These are phyloP conservation scores for Nannobrachium achirus DNA, from an alignment of 2,113 vertebrate genomes.

Conservation along the genomic window DNA sequence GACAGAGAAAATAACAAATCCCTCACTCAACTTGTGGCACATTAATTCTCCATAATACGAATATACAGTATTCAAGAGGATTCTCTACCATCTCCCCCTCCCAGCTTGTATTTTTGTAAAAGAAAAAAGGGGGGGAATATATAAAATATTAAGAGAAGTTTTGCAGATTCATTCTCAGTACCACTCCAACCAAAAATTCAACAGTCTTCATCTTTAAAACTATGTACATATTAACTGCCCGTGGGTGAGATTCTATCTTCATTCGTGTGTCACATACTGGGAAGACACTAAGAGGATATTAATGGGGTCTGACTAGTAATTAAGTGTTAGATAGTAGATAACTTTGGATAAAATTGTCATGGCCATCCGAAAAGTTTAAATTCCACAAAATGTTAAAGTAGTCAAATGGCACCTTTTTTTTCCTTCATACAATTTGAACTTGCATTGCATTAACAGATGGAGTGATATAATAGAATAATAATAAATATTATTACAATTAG, in stretches of 20 bases:
- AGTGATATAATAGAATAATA: too few relatives aligned
- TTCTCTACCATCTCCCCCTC: conserved; percentile 31
- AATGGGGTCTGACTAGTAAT: too few relatives aligned
- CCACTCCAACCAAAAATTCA: conserved; percentile 57
- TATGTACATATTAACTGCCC: conserved; percentile 67
- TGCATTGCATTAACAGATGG: too few relatives aligned
- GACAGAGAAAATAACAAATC: not conserved
- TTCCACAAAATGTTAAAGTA: too few relatives aligned
- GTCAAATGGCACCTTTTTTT: too few relatives aligned
- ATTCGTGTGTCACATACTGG: conserved; percentile 45
- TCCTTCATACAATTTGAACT: too few relatives aligned
- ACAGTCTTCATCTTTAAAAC: conserved; percentile 45
- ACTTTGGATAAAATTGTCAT: too few relatives aligned
- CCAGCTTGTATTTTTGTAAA: conserved; percentile 48
- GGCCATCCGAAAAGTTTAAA: too few relatives aligned
- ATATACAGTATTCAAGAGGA: not conserved
- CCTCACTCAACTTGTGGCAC: conserved; percentile 47
- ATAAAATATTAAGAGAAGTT: conserved; percentile 72
- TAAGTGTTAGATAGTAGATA: too few relatives aligned
- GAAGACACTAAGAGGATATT: not conserved
- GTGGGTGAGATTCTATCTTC: conserved; percentile 26
- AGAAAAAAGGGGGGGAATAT: conserved; percentile 23
- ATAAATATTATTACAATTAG: too few relatives aligned
- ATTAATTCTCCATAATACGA: conserved; percentile 9
- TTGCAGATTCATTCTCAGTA: conserved; percentile 68